Base-by-base conservation (phyloP, 37 sponge, comb jelly and placozoan genomes). In the Beroe ovata region DNA sequence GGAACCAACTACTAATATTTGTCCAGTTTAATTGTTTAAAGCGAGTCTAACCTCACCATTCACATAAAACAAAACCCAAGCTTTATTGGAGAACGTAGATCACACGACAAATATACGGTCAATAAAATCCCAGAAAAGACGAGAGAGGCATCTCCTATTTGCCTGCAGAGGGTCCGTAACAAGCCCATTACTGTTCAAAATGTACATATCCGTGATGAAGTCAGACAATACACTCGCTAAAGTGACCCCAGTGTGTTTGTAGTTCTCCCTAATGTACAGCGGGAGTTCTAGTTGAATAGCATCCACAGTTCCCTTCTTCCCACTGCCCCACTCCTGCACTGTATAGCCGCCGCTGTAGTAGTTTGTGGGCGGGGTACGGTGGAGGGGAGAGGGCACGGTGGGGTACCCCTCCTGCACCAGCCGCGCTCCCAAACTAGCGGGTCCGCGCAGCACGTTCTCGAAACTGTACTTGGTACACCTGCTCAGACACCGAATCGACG, bases 161-260 rank as follows among this genome's bases (percentile, higher is more conserved):
- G 8, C 84, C 33, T 77, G 54, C 38, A 20, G 19, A 1, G 42
- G 28, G 1, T 36, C n/a, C 21, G 38, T 39, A 25, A 8, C n/a
- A 1, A 77, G 19, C 1, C n/a, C 35, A 25, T 35, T 36, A 26
- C 54, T 42, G 23, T 77, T 77, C 14, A 77, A 25, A 42, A 77
- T 77, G 84, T 77, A 77, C 54, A 77, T 42, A 77, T 77, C 84
- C 21, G 84, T 77, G 54, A 77, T 77, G 21, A 77, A 77, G 47
- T 77, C 84, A 26, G 84, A 30, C 21, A 77, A 18, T 11, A 77
- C 84, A 41, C 84, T 77, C 4, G 84, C 84, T 40, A 77, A 32
- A 1, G 33, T 25, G 2, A 77, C 54, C 54, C 84, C 84, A 40
- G n/a, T 42, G 1, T 20, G 26, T 36, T 39, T 42, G 54, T 77